phyloP scores from a whole-genome alignment of 2,113 vertebrate genomes.

The Hemiprocne comata region DNA sequence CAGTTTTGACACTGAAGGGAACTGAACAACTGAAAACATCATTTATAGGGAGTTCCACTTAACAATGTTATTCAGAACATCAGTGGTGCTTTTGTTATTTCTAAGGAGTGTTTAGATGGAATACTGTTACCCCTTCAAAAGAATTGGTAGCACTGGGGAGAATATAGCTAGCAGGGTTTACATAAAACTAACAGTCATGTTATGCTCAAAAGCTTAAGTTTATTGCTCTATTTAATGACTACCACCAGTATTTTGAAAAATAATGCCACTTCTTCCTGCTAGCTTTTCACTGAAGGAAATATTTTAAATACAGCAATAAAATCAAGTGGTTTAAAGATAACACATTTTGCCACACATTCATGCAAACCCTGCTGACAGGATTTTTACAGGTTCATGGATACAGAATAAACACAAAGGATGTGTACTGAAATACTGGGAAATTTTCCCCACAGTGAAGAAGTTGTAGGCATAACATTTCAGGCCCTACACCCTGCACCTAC shows the following conservation, averaged over 20 bases:
- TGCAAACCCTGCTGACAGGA: conserved; percentile 75
- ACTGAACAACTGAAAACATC: conserved; percentile 23
- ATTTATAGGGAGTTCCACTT: conserved; percentile 11
- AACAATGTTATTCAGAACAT: background rate
- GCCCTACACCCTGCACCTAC: conserved; percentile 17
- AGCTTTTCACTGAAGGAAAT: conserved; percentile 76
- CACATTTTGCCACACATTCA: conserved; percentile 75
- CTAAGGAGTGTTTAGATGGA: background rate
- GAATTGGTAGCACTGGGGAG: background rate
- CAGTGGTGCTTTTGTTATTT: background rate
- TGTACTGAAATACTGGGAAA: conserved; percentile 46
- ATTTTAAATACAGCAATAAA: conserved; percentile 82
- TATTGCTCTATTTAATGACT: conserved; percentile 84
- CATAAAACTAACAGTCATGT: conserved; percentile 68
- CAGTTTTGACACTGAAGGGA: conserved; percentile 7
- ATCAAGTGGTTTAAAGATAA: conserved; percentile 78
- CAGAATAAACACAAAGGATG: conserved; percentile 54
- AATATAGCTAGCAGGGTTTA: conserved; percentile 9
- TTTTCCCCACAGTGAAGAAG: conserved; percentile 63
- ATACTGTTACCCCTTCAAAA: background rate
- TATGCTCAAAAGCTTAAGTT: conserved; percentile 81
- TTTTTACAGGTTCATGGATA: conserved; percentile 72
- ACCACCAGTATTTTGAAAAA: conserved; percentile 77
- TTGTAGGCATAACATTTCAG: conserved; percentile 40
- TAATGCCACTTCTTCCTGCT: conserved; percentile 72